These are phyloP conservation scores for Urosaurus nigricauda DNA, from an alignment of 2,797 vertebrate genomes.

Conservation along the genomic window DNA sequence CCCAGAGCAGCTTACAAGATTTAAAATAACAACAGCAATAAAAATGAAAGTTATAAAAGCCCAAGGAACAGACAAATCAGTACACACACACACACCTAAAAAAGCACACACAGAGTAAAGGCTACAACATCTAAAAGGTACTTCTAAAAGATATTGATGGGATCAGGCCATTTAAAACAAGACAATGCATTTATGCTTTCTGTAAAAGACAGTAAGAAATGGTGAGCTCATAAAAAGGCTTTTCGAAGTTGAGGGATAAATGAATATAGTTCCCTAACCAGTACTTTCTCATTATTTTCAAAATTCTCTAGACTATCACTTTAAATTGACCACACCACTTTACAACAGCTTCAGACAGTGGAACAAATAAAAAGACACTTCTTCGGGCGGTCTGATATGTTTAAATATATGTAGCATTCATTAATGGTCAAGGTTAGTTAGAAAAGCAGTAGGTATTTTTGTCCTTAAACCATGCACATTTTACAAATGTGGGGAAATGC, in stretches of 20 bases:
- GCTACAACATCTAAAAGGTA: neutral
- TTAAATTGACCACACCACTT: slow-evolving; percentile 12
- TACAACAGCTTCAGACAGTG: neutral
- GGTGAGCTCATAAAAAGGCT: neutral
- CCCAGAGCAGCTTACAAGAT: neutral
- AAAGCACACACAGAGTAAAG: neutral
- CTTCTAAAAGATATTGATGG: neutral
- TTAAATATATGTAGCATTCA: neutral
- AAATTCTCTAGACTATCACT: slow-evolving; percentile 6
- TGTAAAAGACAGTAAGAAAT: slow-evolving; percentile 9
- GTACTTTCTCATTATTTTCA: neutral
- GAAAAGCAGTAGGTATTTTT: neutral
- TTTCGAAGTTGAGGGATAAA: neutral
- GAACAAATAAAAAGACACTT: neutral
- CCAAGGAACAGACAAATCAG: neutral
- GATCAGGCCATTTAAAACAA: neutral
- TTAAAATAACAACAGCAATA: neutral
- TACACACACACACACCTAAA: neutral
- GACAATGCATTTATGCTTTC: neutral
- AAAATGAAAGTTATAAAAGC: slow-evolving; percentile 11
- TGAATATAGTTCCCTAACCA: neutral
- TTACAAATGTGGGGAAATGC: too few species aligned
- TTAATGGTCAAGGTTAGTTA: slow-evolving; percentile 26
- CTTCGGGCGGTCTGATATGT: neutral
- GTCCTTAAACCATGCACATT: too few species aligned